phyloP scores from a whole-genome alignment of 2,113 vertebrate genomes.

The Cebus imitator region DNA sequence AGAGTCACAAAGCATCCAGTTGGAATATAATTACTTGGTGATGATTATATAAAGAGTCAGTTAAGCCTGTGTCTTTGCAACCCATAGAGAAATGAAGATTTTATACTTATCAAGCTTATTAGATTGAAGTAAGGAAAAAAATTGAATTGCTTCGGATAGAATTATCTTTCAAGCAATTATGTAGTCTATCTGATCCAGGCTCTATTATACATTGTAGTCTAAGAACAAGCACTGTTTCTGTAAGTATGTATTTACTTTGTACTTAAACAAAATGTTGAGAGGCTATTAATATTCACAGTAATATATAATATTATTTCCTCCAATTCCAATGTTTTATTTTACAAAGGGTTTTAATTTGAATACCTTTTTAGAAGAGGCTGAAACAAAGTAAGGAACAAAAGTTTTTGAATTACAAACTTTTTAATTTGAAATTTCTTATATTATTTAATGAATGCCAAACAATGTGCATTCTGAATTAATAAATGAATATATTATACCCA shows the following conservation, averaged over 20 bases:
- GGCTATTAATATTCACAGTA: background rate
- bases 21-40: conserved; percentile 40
- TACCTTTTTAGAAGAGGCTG: background rate
- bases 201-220: background rate
- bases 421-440: background rate
- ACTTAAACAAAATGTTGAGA: background rate
- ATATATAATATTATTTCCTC: background rate
- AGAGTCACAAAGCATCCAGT: conserved; percentile 52
- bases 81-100: conserved; percentile 36
- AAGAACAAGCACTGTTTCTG: background rate
- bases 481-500: background rate
- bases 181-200: background rate
- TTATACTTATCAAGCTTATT: conserved; percentile 28
- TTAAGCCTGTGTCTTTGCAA: conserved; percentile 31
- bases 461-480: background rate
- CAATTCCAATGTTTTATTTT: background rate
- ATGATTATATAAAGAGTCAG: conserved; percentile 53
- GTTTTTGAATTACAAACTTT: background rate
- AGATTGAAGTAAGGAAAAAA: background rate
- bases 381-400: background rate
- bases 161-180: background rate
- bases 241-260: background rate
- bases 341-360: background rate
- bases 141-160: background rate
- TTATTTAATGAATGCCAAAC: background rate